Base-by-base conservation (phyloP, 2,888 invertebrate species). In the Eumacrocentrus americanus region DNA sequence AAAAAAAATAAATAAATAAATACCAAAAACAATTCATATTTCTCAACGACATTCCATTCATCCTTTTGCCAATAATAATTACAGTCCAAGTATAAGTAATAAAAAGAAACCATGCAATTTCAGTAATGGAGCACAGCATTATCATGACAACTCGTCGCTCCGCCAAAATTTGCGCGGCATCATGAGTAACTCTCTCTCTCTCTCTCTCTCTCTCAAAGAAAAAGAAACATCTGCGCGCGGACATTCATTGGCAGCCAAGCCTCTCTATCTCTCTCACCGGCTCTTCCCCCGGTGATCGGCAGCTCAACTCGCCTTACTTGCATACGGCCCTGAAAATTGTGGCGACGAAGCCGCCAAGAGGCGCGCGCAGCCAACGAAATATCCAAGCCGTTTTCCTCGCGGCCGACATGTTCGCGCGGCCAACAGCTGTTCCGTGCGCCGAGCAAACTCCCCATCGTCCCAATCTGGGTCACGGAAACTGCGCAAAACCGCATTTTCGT, bases 381-480 rank as follows among this genome's bases (percentile, higher is more conserved):
- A 73, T 72, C 75, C 72, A 71, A 75, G 74, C 76, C 72, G 55
- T 67, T 73, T 72, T 73, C 73, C 74, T 75, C 74, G 71, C 72
- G 72, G 73, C 71, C 70, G 76, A 75, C 74, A 76, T 78, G 70
- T 76, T 79, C 73, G 72, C 73, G 74, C 75, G 73, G 68, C 73
- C 75, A 78, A 75, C 79, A 78, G 80, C 79, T 78, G 79, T 80
- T 80, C 80, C 78, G 70, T 72, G 70, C 73, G 74, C 71, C 79
- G 80, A 77, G 73, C 80, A 67, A 79, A 78, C 78, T 77, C 79
- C 79, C 78, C 78, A 74, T 72, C 65, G 67, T 62, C n/a, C n/a
- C 57, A 76, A 79, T 80, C 76, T 80, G 78, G 80, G 80, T 80
- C 80, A 80, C 75, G 78, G 76, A 71, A 78, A 79, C 79, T 80